Percentiles rank a stretch among this genome's conserved stretches.
Conservation (phyloP, 1,140 invertebrate species). For the Brachionus plicatilis region DNA sequence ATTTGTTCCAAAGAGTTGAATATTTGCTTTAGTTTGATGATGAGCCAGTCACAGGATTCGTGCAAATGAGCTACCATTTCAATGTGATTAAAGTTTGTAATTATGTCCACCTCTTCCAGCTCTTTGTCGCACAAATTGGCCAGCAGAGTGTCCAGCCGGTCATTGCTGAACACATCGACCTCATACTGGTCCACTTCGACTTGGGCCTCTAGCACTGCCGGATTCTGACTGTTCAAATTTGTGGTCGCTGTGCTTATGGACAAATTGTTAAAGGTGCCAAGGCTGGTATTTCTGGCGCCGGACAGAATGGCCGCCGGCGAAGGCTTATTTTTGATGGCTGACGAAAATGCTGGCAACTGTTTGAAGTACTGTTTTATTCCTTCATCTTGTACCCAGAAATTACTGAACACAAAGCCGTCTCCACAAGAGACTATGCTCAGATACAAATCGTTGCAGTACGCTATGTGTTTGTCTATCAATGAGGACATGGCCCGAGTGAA, state of each 20-base stretch:
- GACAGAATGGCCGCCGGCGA: background rate
- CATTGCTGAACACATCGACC: conserved; percentile 23
- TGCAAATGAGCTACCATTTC: conserved; percentile 28
- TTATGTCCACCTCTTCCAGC: conserved; percentile 19
- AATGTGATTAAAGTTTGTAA: conserved; percentile 36
- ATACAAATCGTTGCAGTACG: conserved; percentile 18
- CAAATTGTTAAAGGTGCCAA: background rate
- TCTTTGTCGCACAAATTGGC: conserved; percentile 29
- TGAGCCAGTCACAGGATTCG: conserved; percentile 32
- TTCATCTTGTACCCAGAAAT: conserved; percentile 24
- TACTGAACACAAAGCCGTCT: background rate
- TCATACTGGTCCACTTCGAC: conserved; percentile 32
- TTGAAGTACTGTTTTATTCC: conserved; percentile 30
- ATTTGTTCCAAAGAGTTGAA: conserved; percentile 10
- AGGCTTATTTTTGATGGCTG: conserved; percentile 25
- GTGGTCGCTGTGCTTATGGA: background rate
- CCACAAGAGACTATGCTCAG: background rate
- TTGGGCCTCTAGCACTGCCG: conserved; percentile 16
- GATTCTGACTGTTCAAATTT: conserved; percentile 28
- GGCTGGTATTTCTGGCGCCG: background rate
- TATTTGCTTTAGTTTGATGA: conserved; percentile 24
- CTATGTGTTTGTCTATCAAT: background rate
- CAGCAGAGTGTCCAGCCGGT: background rate
- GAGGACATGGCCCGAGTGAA: conserved; percentile 16
- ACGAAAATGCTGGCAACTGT: conserved; percentile 33